Conservation (phyloP, 2,888 invertebrate genomes). For the Chloroclysta siterata region DNA sequence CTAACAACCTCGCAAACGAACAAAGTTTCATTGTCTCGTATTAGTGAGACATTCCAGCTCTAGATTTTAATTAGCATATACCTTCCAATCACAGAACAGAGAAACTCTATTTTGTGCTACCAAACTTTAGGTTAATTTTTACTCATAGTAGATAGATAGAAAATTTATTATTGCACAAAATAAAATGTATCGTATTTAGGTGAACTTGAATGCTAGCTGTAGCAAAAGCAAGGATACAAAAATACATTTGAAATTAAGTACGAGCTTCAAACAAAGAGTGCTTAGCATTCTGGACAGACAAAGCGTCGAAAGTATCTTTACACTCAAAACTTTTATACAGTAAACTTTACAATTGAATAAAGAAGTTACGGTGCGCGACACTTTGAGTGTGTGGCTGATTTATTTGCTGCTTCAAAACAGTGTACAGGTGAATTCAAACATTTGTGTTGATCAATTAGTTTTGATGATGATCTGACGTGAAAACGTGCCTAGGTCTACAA, state of each 20-base stretch:
- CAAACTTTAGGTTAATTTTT: conserved; percentile 7
- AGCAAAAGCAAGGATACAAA: not conserved
- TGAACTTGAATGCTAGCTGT: too few species aligned
- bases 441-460: not conserved
- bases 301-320: not conserved
- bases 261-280: not conserved
- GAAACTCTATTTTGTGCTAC: too few species aligned
- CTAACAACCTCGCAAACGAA: conserved; percentile 28
- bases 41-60: conserved; percentile 22
- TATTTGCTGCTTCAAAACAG: not conserved
- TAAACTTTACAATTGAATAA: not conserved
- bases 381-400: not conserved
- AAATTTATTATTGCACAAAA: too few species aligned
- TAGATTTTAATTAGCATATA: conserved; percentile 35
- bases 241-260: not conserved
- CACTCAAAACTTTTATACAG: conserved; percentile 1
- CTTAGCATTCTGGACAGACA: not conserved
- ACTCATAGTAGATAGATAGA: not conserved
- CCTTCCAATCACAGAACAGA: not conserved
- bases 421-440: too few species aligned
- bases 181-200: too few species aligned
- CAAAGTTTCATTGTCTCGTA: conserved; percentile 27
- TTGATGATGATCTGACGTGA: not conserved
- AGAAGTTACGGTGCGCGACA: not conserved
- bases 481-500: too few species aligned